phyloP scores from a whole-genome alignment of 2,797 vertebrate species.

The Tokudaia tokunoshimensis region DNA sequence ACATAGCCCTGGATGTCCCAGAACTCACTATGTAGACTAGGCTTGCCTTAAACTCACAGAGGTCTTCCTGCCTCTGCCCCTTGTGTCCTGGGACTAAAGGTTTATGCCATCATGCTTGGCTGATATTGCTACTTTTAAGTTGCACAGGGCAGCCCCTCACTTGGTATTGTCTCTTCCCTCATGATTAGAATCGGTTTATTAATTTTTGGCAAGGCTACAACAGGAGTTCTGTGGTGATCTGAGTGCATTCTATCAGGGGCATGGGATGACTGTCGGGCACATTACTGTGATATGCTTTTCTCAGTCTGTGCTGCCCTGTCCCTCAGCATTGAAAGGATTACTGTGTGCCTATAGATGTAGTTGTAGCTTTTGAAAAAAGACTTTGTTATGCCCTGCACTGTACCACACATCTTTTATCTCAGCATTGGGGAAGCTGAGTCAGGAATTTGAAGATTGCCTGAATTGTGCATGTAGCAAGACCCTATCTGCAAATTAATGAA shows the following conservation, averaged over 20 bases:
- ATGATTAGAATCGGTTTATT: background rate
- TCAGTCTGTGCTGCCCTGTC: slow-evolving; percentile 83
- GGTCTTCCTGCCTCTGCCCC: no score
- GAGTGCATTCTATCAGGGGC: background rate
- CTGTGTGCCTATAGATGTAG: slow-evolving; percentile 87
- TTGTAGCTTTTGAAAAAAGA: slow-evolving; percentile 28
- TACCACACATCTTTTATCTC: background rate
- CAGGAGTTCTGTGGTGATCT: background rate
- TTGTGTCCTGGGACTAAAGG: background rate
- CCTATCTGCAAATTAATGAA: background rate
- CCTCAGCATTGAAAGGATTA: slow-evolving; percentile 89
- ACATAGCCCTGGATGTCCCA: no score
- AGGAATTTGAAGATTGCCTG: background rate
- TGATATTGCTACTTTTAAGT: slow-evolving; percentile 16
- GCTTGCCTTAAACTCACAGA: no score
- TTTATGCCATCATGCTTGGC: background rate
- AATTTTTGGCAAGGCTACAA: background rate
- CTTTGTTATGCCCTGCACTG: background rate
- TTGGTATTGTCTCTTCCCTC: slow-evolving; percentile 37
- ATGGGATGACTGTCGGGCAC: background rate
- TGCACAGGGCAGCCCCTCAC: background rate
- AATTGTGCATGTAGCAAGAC: background rate
- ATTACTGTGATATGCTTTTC: background rate
- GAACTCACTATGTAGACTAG: no score
- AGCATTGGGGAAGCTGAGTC: background rate